Evolutionary conservation across 2,797 vertebrate species (phyloP).

Genomic region (Myotis pilosus): DNA sequence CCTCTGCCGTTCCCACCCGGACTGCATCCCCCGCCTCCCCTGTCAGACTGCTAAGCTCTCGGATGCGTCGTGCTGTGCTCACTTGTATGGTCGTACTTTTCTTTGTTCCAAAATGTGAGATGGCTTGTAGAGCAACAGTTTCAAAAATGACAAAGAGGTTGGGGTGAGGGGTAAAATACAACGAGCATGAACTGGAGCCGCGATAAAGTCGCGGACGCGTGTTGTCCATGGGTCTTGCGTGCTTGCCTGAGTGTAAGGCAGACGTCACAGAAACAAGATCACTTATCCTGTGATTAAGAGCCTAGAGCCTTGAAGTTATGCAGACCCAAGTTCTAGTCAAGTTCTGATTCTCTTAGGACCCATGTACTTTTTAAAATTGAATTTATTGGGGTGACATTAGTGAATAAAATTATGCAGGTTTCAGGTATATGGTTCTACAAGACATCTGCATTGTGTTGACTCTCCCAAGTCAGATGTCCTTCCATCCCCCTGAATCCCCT

Average conservation of each 20-base stretch:
- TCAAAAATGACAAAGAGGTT: neutral
- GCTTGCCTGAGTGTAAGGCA: no score
- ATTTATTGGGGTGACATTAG: neutral
- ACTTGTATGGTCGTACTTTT: no score
- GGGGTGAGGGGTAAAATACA: neutral
- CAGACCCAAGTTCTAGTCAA: neutral
- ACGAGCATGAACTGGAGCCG: neutral
- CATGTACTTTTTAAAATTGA: neutral
- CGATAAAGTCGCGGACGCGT: accelerated
- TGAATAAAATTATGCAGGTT: neutral
- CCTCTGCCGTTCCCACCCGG: accelerated
- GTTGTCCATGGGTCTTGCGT: accelerated
- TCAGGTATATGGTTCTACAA: neutral
- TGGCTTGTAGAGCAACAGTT: neutral
- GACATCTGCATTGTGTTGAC: neutral
- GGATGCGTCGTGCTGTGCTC: accelerated
- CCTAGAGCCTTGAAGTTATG: accelerated
- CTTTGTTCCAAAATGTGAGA: neutral
- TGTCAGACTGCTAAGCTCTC: accelerated
- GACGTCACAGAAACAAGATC: accelerated
- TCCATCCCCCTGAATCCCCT: neutral
- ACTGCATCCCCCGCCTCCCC: accelerated
- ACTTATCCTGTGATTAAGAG: neutral
- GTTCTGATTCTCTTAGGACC: neutral
- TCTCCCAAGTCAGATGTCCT: neutral